Base-by-base conservation (phyloP, 2,113 vertebrate species). In the Salvelinus fontinalis region DNA sequence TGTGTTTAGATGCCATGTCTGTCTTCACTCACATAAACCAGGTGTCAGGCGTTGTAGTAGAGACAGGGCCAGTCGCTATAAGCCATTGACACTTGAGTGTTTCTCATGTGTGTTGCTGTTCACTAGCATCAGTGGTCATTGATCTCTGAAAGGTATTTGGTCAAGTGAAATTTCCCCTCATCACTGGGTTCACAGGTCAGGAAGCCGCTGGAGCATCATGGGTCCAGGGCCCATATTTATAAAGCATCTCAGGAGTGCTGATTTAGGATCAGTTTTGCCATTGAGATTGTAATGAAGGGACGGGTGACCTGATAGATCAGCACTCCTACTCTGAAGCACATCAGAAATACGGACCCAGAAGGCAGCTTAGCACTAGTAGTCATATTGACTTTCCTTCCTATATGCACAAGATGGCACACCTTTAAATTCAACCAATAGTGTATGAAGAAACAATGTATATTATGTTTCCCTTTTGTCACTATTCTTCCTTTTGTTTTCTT, bases 151-250 rank as follows among this genome's bases (percentile, higher is more conserved):
- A 67, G 74, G 74, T 75, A 44, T 57, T 48, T 14, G 44, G 31
- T 18, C 34, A 66, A 72, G 67, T 71, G 69, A 71, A 69, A 75
- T 75, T n/a, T 62, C 70, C 34, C 68, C 59, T 24, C 78, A 71
- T 79, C 68, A 71, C 60, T 54, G 72, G 39, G 72, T 44, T 71
- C 67, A 81, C 67, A 75, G 80, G 80, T 77, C 72, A 20, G 27
- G 67, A 69, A 68, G 71, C 51, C 68, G 64, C 34, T 49, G 65
- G 80, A 62, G n/a, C 59, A n/a, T 22, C 59, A 22, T 62, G 59
- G 59, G 59, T 24, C 20, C 20, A 62, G 5, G 1, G 59, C 7
- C 39, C n/a, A 0, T 22, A 62, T 54, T 54, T 1, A 54, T 54
- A 54, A 54, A 18, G 16, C 14, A 4, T 54, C 51, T 54, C 51